Evolutionary conservation across 1,140 invertebrate genomes (phyloP).

Genomic region (Rhyacophila brunnea): DNA sequence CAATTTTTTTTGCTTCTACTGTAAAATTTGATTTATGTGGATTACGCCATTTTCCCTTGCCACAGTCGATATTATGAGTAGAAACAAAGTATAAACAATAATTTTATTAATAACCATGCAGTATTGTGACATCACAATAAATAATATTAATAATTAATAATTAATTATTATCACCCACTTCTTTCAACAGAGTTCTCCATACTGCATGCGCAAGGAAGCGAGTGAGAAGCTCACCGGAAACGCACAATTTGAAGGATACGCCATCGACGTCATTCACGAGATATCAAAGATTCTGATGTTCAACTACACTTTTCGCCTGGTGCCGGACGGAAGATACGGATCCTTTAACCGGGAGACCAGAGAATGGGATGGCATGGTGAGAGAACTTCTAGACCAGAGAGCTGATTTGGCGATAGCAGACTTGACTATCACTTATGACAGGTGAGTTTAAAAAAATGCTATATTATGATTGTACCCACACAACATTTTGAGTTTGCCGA

Average conservation of each 20-base stretch:
- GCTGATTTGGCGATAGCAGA: slow-evolving; percentile 91
- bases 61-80: too few relatives aligned
- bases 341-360: slow-evolving; percentile 72
- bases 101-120: too few relatives aligned
- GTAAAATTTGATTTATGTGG: too few relatives aligned
- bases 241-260: slow-evolving; percentile 86
- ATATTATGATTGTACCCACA: too few relatives aligned
- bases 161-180: background rate
- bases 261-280: slow-evolving; percentile 82
- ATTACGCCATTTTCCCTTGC: too few relatives aligned
- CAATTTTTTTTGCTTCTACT: too few relatives aligned
- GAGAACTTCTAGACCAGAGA: slow-evolving; percentile 84
- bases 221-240: slow-evolving; percentile 78
- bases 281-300: slow-evolving; percentile 86
- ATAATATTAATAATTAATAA: background rate
- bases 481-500: too few relatives aligned
- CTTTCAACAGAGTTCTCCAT: slow-evolving; percentile 77
- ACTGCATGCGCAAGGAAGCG: slow-evolving; percentile 86
- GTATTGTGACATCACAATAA: background rate
- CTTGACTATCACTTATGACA: slow-evolving; percentile 90
- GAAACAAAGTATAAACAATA: too few relatives aligned
- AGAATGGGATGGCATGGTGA: slow-evolving; percentile 95
- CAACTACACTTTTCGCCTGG: slow-evolving; percentile 83
- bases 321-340: slow-evolving; percentile 80
- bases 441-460: too few relatives aligned